phyloP scores from a whole-genome alignment of 2,888 invertebrate species.

The Leptinotarsa juncta region DNA sequence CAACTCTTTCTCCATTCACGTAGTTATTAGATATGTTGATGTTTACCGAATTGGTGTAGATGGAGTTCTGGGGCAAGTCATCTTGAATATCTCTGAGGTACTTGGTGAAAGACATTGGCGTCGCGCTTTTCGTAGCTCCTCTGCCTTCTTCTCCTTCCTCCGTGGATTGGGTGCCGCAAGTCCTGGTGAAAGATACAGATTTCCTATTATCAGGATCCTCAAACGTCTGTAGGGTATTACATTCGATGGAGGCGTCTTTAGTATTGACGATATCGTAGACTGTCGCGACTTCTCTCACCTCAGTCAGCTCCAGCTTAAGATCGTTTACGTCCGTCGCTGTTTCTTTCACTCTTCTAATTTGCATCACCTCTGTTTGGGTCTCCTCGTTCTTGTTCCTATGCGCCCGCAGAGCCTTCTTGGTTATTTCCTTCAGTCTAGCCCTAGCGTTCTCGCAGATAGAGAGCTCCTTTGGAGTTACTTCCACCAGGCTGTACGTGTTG shows the following conservation, averaged over 20 bases:
- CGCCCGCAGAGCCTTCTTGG: conserved; percentile 71
- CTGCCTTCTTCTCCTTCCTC: conserved; percentile 50
- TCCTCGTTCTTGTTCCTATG: conserved; percentile 68
- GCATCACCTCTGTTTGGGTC: conserved; percentile 70
- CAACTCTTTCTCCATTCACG: conserved; percentile 63
- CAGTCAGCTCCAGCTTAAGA: conserved; percentile 65
- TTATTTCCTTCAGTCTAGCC: conserved; percentile 70
- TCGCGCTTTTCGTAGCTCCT: conserved; percentile 21
- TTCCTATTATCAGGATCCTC: conserved; percentile 56
- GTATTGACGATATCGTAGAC: conserved; percentile 65
- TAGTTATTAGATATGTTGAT: conserved; percentile 73
- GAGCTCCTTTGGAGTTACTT: conserved; percentile 63
- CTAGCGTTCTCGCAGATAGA: conserved; percentile 72
- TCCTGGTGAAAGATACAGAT: conserved; percentile 60
- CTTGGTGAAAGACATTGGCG: conserved; percentile 61
- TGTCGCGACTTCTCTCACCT: conserved; percentile 61
- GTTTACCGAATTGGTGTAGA: conserved; percentile 68
- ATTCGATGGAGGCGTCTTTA: conserved; percentile 66
- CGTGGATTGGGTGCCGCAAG: conserved; percentile 62
- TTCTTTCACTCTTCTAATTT: conserved; percentile 70
- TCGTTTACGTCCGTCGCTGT: conserved; percentile 70
- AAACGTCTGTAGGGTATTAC: conserved; percentile 58
- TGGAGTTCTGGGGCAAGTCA: conserved; percentile 58
- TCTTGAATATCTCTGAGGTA: conserved; percentile 57
- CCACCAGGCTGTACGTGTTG: conserved; percentile 28